phyloP scores from a whole-genome alignment of 1,140 invertebrate species.

The Plectus sambesii region DNA sequence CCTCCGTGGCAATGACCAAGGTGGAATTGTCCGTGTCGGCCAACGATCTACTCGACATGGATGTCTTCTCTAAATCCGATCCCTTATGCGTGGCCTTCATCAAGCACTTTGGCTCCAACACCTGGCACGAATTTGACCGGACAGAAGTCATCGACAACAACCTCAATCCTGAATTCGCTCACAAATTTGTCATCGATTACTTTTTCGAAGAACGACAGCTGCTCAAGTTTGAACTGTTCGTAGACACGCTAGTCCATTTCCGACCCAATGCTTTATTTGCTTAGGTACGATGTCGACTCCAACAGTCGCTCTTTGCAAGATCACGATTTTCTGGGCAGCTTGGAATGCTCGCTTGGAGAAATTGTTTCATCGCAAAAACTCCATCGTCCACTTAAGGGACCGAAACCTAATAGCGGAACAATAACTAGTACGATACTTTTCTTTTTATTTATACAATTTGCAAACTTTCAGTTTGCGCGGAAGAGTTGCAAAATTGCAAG shows the following conservation, averaged over 20 bases:
- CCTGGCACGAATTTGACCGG: conserved; percentile 42
- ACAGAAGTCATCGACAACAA: conserved; percentile 51
- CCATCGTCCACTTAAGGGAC: conserved; percentile 27
- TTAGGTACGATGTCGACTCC: conserved; percentile 46
- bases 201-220: conserved; percentile 51
- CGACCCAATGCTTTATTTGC: conserved; percentile 12
- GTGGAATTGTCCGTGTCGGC: no score
- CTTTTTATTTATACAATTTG: conserved; percentile 28
- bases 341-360: conserved; percentile 50
- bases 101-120: neutral
- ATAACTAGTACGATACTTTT: conserved; percentile 18
- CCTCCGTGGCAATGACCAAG: no score
- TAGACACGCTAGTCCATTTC: conserved; percentile 3
- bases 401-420: neutral
- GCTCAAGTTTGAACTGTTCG: conserved; percentile 47
- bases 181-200: conserved; percentile 50
- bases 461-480: conserved; percentile 40
- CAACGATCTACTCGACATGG: neutral
- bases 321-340: conserved; percentile 49
- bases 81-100: neutral
- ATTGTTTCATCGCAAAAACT: conserved; percentile 45
- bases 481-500: conserved; percentile 47
- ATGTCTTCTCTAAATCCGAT: neutral
- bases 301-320: conserved; percentile 24
- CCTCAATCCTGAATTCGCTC: conserved; percentile 51